These are phyloP conservation scores for Uropsilus gracilis DNA, from an alignment of 2,113 vertebrate genomes.

Conservation along the genomic window DNA sequence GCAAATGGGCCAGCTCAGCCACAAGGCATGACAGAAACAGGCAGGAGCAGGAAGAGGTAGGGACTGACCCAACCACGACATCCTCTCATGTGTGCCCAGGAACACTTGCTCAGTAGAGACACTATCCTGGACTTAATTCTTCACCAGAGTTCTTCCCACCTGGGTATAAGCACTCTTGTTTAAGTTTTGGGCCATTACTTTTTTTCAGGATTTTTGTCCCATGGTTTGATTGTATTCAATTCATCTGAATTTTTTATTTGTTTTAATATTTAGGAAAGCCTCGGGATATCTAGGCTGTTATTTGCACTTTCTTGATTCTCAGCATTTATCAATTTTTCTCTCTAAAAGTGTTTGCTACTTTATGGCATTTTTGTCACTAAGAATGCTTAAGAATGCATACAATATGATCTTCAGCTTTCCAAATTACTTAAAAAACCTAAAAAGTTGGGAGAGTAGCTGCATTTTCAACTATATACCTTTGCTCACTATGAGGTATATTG, in stretches of 20 bases:
- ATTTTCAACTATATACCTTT: neutral
- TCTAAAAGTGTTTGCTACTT: neutral
- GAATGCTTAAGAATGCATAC: neutral
- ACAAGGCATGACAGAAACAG: neutral
- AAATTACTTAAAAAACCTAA: neutral
- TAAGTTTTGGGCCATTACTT: neutral
- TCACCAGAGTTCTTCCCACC: neutral
- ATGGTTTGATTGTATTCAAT: neutral
- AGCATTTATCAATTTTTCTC: neutral
- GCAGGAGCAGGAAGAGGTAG: neutral
- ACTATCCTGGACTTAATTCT: neutral
- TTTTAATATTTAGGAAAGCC: conserved; percentile 11
- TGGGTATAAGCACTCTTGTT: neutral
- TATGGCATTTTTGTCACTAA: neutral
- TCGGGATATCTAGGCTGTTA: neutral
- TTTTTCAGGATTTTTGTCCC: neutral
- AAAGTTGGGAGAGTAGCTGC: neutral
- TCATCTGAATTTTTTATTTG: neutral
- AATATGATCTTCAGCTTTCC: neutral
- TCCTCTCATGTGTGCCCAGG: neutral
- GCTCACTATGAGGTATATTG: neutral
- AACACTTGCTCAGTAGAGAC: neutral
- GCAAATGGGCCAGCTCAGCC: neutral
- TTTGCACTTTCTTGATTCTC: neutral
- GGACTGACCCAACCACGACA: neutral